These are phyloP conservation scores for Lycaon pictus DNA, from an alignment of 2,113 vertebrate genomes.

Conservation along the genomic window DNA sequence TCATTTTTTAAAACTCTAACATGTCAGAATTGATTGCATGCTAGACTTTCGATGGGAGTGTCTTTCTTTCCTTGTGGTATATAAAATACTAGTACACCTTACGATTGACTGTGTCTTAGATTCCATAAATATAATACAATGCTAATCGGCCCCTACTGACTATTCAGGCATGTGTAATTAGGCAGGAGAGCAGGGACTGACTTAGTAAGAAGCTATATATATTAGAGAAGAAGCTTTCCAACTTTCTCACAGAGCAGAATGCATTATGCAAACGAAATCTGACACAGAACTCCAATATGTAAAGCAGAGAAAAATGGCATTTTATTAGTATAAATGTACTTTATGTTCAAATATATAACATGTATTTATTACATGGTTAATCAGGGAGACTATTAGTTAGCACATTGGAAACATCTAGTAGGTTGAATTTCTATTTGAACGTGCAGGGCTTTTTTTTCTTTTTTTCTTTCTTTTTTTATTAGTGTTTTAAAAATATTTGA, in stretches of 20 bases:
- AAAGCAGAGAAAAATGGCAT: constrained; percentile 41
- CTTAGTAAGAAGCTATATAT: constrained; percentile 54
- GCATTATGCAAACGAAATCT: constrained; percentile 74
- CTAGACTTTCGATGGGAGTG: background rate
- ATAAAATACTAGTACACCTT: constrained; percentile 53
- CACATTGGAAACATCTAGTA: background rate
- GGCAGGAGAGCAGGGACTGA: background rate
- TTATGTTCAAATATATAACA: constrained; percentile 5
- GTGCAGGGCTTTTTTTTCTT: background rate
- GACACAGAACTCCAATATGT: constrained; percentile 55
- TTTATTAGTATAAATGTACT: constrained; percentile 57
- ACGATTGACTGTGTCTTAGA: background rate
- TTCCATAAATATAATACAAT: constrained; percentile 56
- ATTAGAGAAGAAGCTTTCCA: constrained; percentile 62
- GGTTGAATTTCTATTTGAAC: constrained; percentile 28
- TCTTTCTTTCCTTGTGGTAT: constrained; percentile 13
- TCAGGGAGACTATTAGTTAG: background rate
- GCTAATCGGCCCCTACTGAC: constrained; percentile 23
- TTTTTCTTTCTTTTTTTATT: background rate
- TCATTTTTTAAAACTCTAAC: background rate
- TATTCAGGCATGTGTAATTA: constrained; percentile 44
- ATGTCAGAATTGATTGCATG: background rate
- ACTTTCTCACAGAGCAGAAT: constrained; percentile 56
- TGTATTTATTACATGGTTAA: constrained; percentile 20
- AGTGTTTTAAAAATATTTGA: background rate